Conservation (phyloP, 1,140 invertebrate species). For the Neotoxoptera formosana region DNA sequence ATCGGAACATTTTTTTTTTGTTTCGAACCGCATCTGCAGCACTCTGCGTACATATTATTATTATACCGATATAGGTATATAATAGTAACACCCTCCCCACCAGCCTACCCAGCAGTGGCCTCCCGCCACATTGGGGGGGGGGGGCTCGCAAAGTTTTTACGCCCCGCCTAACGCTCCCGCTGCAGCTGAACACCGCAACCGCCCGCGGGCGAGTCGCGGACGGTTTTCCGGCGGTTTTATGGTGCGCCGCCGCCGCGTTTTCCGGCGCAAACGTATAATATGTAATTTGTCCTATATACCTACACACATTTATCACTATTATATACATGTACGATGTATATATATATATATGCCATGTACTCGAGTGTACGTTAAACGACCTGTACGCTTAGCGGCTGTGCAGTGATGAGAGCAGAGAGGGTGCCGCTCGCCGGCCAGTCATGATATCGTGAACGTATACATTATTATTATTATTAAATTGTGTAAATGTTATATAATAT, state of each 20-base stretch:
- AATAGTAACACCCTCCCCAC: no score
- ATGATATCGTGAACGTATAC: neutral
- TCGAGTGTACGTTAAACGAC: neutral
- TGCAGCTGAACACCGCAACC: neutral
- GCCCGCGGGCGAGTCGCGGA: neutral
- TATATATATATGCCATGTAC: no score
- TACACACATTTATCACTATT: neutral
- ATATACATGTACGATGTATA: neutral
- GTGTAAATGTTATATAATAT: neutral
- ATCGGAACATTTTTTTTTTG: conserved; percentile 18
- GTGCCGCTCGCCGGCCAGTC: no score
- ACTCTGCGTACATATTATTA: no score
- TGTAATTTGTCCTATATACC: neutral
- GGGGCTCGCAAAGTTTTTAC: neutral
- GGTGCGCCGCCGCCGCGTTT: neutral
- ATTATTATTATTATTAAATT: neutral
- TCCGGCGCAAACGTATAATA: no score
- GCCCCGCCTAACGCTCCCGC: no score
- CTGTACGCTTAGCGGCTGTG: neutral
- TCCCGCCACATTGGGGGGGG: neutral
- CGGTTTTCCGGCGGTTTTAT: neutral
- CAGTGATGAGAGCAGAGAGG: neutral
- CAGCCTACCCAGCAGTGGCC: no score
- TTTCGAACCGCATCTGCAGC: neutral
- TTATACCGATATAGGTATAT: no score